Percentiles rank a stretch among this genome's conserved stretches.
These are phyloP conservation scores for Agrotis segetum DNA, from an alignment of 2,888 invertebrate species.

Conservation along the genomic window DNA sequence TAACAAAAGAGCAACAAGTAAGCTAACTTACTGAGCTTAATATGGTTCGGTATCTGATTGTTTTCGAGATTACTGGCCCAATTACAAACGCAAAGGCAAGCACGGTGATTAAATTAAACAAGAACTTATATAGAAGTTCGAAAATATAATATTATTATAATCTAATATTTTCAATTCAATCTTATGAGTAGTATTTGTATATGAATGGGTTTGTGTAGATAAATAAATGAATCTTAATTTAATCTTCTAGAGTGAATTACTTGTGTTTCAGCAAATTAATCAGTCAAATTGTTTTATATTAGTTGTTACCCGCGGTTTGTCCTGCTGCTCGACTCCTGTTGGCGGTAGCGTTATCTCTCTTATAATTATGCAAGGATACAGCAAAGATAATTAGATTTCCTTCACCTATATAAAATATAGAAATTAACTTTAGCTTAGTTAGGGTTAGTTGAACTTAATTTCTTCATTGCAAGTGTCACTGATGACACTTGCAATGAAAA, in stretches of 20 bases:
- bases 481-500: too few species aligned
- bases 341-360: too few species aligned
- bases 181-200: background rate
- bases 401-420: too few species aligned
- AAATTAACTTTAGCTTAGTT: too few species aligned
- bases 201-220: background rate
- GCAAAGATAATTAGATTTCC: too few species aligned
- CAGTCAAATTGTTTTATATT: too few species aligned
- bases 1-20: constrained; percentile 12
- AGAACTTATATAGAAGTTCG: constrained; percentile 10
- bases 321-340: too few species aligned
- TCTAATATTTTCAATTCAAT: background rate
- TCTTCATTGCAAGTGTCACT: too few species aligned
- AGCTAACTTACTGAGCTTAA: constrained; percentile 37
- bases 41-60: constrained; percentile 55
- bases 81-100: constrained; percentile 31
- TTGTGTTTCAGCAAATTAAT: background rate
- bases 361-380: too few species aligned
- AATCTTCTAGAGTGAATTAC: background rate
- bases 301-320: too few species aligned
- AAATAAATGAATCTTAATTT: too few species aligned
- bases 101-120: constrained; percentile 42
- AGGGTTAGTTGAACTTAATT: too few species aligned
- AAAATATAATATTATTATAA: constrained; percentile 8
- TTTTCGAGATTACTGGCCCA: constrained; percentile 44